Percentiles rank a stretch among this genome's conserved stretches.
phyloP scores from a whole-genome alignment of 2,888 invertebrate genomes.

The Spicauda simplicius region DNA sequence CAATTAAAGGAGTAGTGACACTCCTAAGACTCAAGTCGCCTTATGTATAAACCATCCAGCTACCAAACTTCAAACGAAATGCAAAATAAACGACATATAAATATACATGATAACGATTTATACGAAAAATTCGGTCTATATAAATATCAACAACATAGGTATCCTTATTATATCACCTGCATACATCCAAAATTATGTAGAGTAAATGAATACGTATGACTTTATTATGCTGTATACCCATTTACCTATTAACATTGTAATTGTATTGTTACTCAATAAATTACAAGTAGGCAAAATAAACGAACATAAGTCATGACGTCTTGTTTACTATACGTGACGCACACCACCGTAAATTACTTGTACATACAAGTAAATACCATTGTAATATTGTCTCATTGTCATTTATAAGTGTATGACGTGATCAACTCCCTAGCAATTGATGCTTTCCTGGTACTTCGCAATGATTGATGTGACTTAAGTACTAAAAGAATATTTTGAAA shows the following conservation, averaged over 20 bases:
- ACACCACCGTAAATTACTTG: constrained; percentile 2
- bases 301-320: constrained; percentile 8
- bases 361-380: background rate
- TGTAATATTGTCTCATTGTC: background rate
- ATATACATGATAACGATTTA: no score
- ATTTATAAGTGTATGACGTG: background rate
- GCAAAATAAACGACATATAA: no score
- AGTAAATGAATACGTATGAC: background rate
- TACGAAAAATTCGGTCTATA: no score
- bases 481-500: no score
- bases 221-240: background rate
- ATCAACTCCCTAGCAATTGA: constrained; percentile 12
- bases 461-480: constrained; percentile 12
- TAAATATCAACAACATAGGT: no score
- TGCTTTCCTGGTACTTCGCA: constrained; percentile 3
- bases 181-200: no score
- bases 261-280: constrained; percentile 1
- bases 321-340: constrained; percentile 1
- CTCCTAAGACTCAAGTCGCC: no score
- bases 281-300: constrained; percentile 7
- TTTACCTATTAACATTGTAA: background rate
- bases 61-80: no score
- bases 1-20: no score
- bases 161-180: no score
- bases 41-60: no score